phyloP scores from a whole-genome alignment of 1,140 invertebrate species.

The Trialeurodes vaporariorum region DNA sequence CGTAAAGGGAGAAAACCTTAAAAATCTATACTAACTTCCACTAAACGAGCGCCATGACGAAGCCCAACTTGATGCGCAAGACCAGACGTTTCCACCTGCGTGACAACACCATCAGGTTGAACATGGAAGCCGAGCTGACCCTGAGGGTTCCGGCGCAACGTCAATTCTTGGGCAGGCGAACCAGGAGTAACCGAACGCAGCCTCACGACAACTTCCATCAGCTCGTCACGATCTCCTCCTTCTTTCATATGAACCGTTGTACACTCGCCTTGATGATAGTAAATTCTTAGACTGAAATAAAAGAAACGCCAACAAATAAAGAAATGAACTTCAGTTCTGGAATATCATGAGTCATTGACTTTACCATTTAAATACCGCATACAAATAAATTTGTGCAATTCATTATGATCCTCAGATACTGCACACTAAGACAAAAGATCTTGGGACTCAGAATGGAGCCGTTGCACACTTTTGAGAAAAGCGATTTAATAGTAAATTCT shows the following conservation, averaged over 20 bases:
- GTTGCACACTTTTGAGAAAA: no score
- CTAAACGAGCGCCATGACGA: conserved; percentile 73
- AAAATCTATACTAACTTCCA: conserved; percentile 60
- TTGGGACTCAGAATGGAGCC: no score
- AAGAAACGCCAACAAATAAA: conserved; percentile 2
- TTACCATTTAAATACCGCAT: background rate
- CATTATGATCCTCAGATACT: no score
- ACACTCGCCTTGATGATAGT: conserved; percentile 76
- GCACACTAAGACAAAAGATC: no score
- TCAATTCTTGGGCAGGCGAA: conserved; percentile 59
- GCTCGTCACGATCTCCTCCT: conserved; percentile 56
- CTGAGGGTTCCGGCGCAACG: conserved; percentile 59
- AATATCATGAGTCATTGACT: conserved; percentile 7
- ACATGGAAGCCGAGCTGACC: conserved; percentile 92
- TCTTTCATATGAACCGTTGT: conserved; percentile 57
- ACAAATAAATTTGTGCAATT: background rate
- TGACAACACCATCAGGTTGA: conserved; percentile 89
- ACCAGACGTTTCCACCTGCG: conserved; percentile 79
- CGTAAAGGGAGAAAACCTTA: no score
- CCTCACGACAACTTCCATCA: conserved; percentile 62
- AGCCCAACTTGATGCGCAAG: conserved; percentile 82
- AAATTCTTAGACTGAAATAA: conserved; percentile 45
- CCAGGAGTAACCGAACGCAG: conserved; percentile 59
- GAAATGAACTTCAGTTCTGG: conserved; percentile 3
- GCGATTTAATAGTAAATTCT: no score